These are phyloP conservation scores for Actias luna DNA, from an alignment of 2,888 invertebrate genomes.

Conservation along the genomic window DNA sequence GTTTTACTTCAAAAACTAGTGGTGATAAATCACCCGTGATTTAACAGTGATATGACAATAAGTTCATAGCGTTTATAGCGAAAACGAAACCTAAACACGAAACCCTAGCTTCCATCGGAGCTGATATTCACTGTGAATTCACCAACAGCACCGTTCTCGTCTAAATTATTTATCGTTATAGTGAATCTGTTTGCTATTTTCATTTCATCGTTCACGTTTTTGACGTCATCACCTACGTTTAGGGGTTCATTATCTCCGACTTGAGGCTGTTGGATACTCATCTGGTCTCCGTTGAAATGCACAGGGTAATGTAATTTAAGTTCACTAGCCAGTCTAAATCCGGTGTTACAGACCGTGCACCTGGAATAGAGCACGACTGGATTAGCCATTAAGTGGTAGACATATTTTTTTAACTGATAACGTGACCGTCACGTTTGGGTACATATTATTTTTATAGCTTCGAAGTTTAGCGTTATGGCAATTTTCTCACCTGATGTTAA, in stretches of 20 bases:
- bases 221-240: not conserved
- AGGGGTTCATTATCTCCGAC: conserved; percentile 13
- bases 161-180: conserved; percentile 53
- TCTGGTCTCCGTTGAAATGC: conserved; percentile 55
- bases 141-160: conserved; percentile 54
- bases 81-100: too few species aligned
- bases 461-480: too few species aligned
- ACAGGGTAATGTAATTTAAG: conserved; percentile 70
- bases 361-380: conserved; percentile 39
- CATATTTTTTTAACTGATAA: too few species aligned
- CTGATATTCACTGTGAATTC: conserved; percentile 62
- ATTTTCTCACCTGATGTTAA: too few species aligned
- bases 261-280: conserved; percentile 21
- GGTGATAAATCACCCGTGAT: not conserved
- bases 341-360: conserved; percentile 64
- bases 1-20: too few species aligned
- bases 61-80: not conserved
- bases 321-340: conserved; percentile 67
- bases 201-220: conserved; percentile 25
- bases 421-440: too few species aligned
- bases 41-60: not conserved
- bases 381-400: not conserved
- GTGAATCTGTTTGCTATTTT: conserved; percentile 38
- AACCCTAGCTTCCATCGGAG: conserved; percentile 11
- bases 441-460: too few species aligned